Conservation (phyloP, 2,888 invertebrate genomes). For the Paralinhomoeus sp. region DNA sequence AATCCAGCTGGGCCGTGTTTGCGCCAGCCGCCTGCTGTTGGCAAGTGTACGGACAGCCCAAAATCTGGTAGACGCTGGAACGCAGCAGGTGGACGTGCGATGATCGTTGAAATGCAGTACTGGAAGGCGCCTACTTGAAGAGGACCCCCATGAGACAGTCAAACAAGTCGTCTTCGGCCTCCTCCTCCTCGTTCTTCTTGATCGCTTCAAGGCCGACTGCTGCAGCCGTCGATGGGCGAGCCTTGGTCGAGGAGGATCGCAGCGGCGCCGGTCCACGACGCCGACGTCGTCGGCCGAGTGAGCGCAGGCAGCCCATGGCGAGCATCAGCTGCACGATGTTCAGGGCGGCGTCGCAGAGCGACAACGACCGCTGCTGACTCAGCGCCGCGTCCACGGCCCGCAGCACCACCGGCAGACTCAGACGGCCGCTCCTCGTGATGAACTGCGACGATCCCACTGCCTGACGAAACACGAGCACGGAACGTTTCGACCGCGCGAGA, state of each 20-base stretch:
- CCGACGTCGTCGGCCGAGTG: too few relatives aligned
- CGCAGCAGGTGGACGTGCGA: constrained; percentile 26
- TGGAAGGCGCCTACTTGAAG: too few relatives aligned
- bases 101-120: too few relatives aligned
- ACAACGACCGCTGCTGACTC: constrained; percentile 52
- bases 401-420: constrained; percentile 60
- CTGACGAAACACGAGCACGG: too few relatives aligned
- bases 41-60: constrained; percentile 88
- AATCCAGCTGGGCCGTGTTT: constrained; percentile 68
- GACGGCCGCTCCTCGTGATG: constrained; percentile 78
- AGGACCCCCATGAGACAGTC: too few relatives aligned
- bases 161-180: too few relatives aligned
- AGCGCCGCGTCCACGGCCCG: constrained; percentile 35
- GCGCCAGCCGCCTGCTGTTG: constrained; percentile 48
- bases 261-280: too few relatives aligned
- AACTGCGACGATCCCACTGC: constrained; percentile 44
- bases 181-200: too few relatives aligned
- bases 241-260: too few relatives aligned
- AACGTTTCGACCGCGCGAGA: too few relatives aligned
- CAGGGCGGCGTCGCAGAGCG: constrained; percentile 73
- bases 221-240: too few relatives aligned
- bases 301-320: constrained; percentile 45
- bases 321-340: constrained; percentile 72
- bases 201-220: too few relatives aligned
- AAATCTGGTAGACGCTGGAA: constrained; percentile 51